Conservation (phyloP, 2,888 invertebrate species). For the Leucoma salicis region DNA sequence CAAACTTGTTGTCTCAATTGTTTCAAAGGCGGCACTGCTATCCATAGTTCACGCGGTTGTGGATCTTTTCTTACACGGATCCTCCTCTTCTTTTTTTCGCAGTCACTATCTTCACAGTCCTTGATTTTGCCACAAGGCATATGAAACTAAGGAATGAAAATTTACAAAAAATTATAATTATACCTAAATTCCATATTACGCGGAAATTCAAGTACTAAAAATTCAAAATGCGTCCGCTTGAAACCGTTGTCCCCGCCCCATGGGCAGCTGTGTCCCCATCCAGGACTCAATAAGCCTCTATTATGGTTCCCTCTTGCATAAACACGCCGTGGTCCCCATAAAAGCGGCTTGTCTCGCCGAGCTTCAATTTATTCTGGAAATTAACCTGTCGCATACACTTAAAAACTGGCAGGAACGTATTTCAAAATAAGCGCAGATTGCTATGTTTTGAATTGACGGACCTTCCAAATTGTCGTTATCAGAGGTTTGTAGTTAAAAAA, state of each 20-base stretch:
- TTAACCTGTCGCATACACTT: conserved; percentile 75
- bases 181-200: conserved; percentile 24
- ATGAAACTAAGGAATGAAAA: too few relatives aligned
- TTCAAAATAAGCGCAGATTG: conserved; percentile 44
- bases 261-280: conserved; percentile 59
- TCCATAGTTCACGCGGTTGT: too few relatives aligned
- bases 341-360: conserved; percentile 50
- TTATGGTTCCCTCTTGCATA: conserved; percentile 54
- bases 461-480: conserved; percentile 24
- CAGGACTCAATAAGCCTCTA: conserved; percentile 60
- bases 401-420: conserved; percentile 39
- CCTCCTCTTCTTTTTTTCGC: too few relatives aligned
- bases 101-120: too few relatives aligned
- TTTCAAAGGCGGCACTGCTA: too few relatives aligned
- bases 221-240: conserved; percentile 52
- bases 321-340: conserved; percentile 55
- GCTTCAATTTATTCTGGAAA: conserved; percentile 76
- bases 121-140: too few relatives aligned
- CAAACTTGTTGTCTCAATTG: too few relatives aligned
- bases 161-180: too few relatives aligned
- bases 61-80: too few relatives aligned
- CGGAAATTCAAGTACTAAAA: conserved; percentile 51
- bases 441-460: conserved; percentile 26
- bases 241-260: conserved; percentile 63
- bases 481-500: conserved; percentile 12